Conservation (phyloP, 2,888 invertebrate species). For the Iselma pallidipennis region DNA sequence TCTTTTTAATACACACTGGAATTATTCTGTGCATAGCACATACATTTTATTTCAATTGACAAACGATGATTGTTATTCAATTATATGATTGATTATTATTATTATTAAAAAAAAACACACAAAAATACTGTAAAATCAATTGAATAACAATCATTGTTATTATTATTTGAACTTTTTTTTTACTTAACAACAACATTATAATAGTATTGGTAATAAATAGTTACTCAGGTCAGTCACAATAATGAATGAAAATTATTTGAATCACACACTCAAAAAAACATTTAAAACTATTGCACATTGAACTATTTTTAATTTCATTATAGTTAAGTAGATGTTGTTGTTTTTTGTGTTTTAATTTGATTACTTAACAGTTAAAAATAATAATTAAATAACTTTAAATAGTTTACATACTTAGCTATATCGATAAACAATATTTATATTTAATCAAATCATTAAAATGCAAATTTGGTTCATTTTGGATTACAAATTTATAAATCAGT, state of each 20-base stretch:
- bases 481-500: conserved; percentile 26
- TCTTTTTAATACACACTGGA: conserved; percentile 8
- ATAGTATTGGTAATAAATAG: neutral
- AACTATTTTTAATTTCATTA: neutral
- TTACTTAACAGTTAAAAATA: conserved; percentile 5
- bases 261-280: conserved; percentile 21
- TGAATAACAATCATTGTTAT: neutral
- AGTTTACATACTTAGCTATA: neutral
- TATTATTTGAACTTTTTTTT: neutral
- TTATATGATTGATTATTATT: neutral
- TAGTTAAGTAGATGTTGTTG: conserved; percentile 9
- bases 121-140: neutral
- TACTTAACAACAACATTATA: too few species aligned
- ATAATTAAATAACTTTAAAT: neutral
- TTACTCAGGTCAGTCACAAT: neutral
- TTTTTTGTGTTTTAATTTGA: conserved; percentile 4
- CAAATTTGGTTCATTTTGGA: conserved; percentile 27
- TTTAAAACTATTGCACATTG: conserved; percentile 25
- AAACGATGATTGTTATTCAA: neutral
- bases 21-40: conserved; percentile 23
- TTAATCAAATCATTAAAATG: conserved; percentile 25
- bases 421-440: conserved; percentile 17
- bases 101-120: neutral
- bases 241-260: conserved; percentile 10
- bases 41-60: conserved; percentile 6